Percentiles rank a stretch among this genome's conserved stretches.
phyloP scores from a whole-genome alignment of 2,797 vertebrate species.

The Bovichtus variegatus region DNA sequence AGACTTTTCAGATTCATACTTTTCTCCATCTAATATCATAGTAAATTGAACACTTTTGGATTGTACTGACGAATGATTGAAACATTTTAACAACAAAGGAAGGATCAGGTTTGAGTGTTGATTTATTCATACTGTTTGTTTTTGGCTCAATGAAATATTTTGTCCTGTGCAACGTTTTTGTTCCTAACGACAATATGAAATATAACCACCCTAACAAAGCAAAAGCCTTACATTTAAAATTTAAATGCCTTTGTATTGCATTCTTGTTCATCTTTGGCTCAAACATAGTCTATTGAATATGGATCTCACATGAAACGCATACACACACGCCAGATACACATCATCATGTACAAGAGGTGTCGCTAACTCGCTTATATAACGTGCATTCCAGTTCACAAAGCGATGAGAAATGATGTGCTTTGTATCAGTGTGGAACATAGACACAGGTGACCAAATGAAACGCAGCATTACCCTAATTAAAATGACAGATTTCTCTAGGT shows the following conservation, averaged over 20 bases:
- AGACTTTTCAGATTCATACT: background rate
- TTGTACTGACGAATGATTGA: background rate
- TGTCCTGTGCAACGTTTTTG: background rate
- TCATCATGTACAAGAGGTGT: too few species aligned
- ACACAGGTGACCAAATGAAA: too few species aligned
- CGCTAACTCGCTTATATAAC: too few species aligned
- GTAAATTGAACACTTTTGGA: background rate
- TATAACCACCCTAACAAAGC: too few species aligned
- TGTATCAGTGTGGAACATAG: too few species aligned
- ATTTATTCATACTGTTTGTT: background rate
- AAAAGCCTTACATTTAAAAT: too few species aligned
- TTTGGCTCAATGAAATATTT: background rate
- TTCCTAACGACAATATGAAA: background rate
- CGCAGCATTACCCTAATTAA: too few species aligned
- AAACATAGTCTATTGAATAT: background rate
- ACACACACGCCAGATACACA: too few species aligned
- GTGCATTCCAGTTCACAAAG: too few species aligned
- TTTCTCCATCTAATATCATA: too few species aligned
- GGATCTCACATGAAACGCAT: background rate
- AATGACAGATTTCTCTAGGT: too few species aligned
- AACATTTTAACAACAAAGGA: background rate
- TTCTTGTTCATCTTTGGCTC: background rate
- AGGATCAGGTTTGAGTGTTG: background rate
- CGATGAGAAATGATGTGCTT: rapidly evolving
- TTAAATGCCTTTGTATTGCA: background rate